These are phyloP conservation scores for Gryon sp. DNA, from an alignment of 1,140 invertebrate species.

Conservation along the genomic window DNA sequence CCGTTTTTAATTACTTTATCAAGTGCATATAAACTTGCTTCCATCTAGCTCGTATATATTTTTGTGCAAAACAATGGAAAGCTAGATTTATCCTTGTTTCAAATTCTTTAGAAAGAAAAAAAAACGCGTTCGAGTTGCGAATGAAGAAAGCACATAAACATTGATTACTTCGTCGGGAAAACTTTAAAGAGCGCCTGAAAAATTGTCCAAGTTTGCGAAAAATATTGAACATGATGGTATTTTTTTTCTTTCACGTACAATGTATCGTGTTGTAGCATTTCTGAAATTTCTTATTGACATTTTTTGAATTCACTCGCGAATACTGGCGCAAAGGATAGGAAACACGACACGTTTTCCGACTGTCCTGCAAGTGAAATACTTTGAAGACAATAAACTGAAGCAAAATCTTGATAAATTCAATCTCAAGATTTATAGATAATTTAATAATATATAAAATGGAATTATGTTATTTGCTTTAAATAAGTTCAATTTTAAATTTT, in stretches of 20 bases:
- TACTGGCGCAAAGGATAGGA: neutral
- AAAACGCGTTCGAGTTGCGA: conserved; percentile 4
- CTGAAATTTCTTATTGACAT: neutral
- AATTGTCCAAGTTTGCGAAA: conserved; percentile 26
- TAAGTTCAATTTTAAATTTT: too few species aligned
- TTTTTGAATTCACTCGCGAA: neutral
- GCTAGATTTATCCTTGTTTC: conserved; percentile 21
- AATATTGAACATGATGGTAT: conserved; percentile 20
- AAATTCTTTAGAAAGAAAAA: conserved; percentile 18
- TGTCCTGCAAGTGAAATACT: conserved; percentile 10
- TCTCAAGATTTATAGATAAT: too few species aligned
- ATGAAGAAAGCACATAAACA: conserved; percentile 47
- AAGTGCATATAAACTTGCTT: conserved; percentile 17
- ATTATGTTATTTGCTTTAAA: too few species aligned
- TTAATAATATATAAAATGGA: too few species aligned
- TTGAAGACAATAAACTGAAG: too few species aligned
- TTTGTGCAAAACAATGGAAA: conserved; percentile 24
- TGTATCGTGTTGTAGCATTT: conserved; percentile 5
- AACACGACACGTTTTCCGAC: neutral
- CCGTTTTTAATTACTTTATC: too few species aligned
- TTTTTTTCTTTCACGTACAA: conserved; percentile 5
- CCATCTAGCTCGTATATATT: conserved; percentile 1
- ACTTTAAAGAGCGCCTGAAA: conserved; percentile 33
- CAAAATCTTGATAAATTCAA: too few species aligned
- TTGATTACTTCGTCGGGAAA: conserved; percentile 35